Evolutionary conservation across 2,113 vertebrate genomes (phyloP).

Genomic region (Herpetotheres cachinnans): DNA sequence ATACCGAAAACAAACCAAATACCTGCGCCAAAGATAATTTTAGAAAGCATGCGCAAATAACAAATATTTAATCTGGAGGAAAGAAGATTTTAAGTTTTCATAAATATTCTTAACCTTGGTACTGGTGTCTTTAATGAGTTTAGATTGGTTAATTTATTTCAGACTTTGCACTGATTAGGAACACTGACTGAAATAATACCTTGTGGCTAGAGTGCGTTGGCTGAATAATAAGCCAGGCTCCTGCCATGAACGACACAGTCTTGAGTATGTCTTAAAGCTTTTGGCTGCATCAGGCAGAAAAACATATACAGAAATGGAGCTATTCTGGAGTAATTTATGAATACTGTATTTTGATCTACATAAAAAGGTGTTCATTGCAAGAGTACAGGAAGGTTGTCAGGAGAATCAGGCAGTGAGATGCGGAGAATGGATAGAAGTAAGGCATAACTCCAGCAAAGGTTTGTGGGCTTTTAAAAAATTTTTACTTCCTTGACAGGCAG

Average conservation of each 20-base stretch:
- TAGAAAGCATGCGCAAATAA: neutral
- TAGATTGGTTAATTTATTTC: conserved; percentile 6
- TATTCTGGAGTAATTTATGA: neutral
- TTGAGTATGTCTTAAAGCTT: neutral
- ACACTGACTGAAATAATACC: neutral
- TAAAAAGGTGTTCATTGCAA: neutral
- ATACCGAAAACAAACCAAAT: neutral
- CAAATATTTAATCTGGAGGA: conserved; percentile 3
- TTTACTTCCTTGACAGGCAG: neutral
- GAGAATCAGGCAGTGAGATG: neutral
- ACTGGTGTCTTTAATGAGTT: neutral
- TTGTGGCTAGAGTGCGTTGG: neutral
- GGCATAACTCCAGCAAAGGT: neutral
- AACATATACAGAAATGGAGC: neutral
- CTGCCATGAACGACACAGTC: neutral
- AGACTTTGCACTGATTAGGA: conserved; percentile 13
- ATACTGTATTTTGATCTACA: neutral
- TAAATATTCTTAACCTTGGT: neutral
- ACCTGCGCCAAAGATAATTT: neutral
- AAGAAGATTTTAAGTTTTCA: neutral
- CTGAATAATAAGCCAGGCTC: neutral
- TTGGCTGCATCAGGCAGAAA: neutral
- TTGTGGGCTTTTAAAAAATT: neutral
- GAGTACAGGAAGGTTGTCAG: neutral
- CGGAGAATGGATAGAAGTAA: neutral